Conservation (phyloP, 1,140 invertebrate species). For the Dryas iulia region DNA sequence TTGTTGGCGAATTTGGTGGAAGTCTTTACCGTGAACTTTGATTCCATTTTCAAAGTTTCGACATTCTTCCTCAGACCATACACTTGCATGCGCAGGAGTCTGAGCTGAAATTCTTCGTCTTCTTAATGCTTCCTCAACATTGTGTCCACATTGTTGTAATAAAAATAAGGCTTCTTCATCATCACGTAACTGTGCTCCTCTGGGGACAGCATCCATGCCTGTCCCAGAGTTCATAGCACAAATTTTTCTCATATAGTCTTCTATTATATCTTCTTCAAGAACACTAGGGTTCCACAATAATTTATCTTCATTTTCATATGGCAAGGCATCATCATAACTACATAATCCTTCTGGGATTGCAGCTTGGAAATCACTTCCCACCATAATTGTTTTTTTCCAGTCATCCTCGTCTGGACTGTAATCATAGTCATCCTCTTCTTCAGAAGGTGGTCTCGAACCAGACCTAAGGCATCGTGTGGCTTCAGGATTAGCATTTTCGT, state of each 20-base stretch:
- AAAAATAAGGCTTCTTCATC: slow-evolving; percentile 97
- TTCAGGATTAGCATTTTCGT: slow-evolving; percentile 61
- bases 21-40: slow-evolving; percentile 96
- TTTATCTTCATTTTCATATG: slow-evolving; percentile 98
- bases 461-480: slow-evolving; percentile 67
- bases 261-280: slow-evolving; percentile 87
- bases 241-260: slow-evolving; percentile 90
- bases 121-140: slow-evolving; percentile 94
- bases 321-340: slow-evolving; percentile 94
- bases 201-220: slow-evolving; percentile 84
- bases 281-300: slow-evolving; percentile 94
- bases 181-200: slow-evolving; percentile 91
- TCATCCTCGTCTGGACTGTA: slow-evolving; percentile 90
- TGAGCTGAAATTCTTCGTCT: slow-evolving; percentile 86
- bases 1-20: slow-evolving; percentile 95
- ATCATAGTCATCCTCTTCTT: slow-evolving; percentile 88
- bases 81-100: slow-evolving; percentile 85
- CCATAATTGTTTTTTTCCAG: slow-evolving; percentile 95
- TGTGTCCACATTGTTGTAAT: slow-evolving; percentile 96
- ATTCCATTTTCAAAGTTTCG: slow-evolving; percentile 97
- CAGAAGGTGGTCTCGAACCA: slow-evolving; percentile 73
- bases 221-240: slow-evolving; percentile 77
- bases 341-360: slow-evolving; percentile 94
- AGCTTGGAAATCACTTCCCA: slow-evolving; percentile 96
- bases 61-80: slow-evolving; percentile 99